phyloP scores from a whole-genome alignment of 2,888 invertebrate genomes.

The Mayetiola destructor region DNA sequence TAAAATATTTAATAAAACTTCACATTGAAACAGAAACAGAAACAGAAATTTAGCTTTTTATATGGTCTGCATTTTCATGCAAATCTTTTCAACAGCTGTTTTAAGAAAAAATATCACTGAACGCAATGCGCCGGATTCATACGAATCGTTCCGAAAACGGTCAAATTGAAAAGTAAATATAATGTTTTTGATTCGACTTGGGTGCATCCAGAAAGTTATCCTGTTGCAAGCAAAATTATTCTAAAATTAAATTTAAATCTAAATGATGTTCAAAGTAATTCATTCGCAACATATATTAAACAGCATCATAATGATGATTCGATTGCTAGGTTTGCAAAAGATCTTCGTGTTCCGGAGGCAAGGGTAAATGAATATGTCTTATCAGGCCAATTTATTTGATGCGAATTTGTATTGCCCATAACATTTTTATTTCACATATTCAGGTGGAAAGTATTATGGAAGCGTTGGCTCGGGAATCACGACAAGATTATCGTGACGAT shows the following conservation, averaged over 20 bases:
- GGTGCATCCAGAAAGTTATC: slow-evolving; percentile 87
- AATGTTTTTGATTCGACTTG: slow-evolving; percentile 59
- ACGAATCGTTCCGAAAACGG: slow-evolving; percentile 37
- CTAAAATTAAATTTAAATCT: slow-evolving; percentile 29
- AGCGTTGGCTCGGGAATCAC: slow-evolving; percentile 40
- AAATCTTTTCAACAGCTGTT: no score
- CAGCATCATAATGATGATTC: slow-evolving; percentile 23
- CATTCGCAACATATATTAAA: slow-evolving; percentile 33
- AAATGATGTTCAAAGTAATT: slow-evolving; percentile 32
- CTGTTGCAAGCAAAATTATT: slow-evolving; percentile 43
- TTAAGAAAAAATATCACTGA: no score
- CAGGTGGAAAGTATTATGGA: slow-evolving; percentile 39
- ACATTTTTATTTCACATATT: slow-evolving; percentile 15
- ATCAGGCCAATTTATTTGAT: neutral
- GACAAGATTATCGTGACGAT: slow-evolving; percentile 61
- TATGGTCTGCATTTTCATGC: neutral
- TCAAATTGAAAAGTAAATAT: slow-evolving; percentile 27
- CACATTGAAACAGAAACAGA: neutral
- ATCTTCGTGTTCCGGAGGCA: slow-evolving; percentile 45
- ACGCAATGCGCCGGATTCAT: slow-evolving; percentile 86
- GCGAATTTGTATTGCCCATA: neutral
- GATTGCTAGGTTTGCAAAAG: slow-evolving; percentile 33
- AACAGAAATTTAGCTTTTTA: neutral
- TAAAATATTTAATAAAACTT: neutral
- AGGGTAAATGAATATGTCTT: slow-evolving; percentile 38